Evolutionary conservation across 2,888 invertebrate genomes (phyloP).

Genomic region (Melinopterus prodromus): DNA sequence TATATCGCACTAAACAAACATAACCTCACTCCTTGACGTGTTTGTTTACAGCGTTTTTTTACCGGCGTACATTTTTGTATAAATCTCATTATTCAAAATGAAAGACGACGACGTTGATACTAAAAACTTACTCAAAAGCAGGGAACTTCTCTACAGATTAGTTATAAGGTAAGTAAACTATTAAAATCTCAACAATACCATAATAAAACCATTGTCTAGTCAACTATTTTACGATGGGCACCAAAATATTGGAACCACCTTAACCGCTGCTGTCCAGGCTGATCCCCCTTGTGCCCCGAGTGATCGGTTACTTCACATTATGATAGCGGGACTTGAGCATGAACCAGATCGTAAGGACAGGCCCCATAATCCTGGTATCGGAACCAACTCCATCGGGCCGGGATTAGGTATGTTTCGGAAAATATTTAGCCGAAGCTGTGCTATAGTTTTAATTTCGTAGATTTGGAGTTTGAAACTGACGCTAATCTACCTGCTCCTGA

Average conservation of each 20-base stretch:
- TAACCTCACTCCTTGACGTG: conserved; percentile 5
- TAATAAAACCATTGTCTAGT: conserved; percentile 64
- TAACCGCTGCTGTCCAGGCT: conserved; percentile 86
- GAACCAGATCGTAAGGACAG: conserved; percentile 79
- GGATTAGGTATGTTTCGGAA: conserved; percentile 64
- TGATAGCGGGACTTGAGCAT: conserved; percentile 84
- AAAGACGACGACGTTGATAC: conserved; percentile 68
- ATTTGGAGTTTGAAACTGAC: conserved; percentile 97
- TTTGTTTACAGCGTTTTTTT: conserved; percentile 10
- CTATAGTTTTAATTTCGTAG: conserved; percentile 58
- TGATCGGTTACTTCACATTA: conserved; percentile 87
- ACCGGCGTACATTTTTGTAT: neutral
- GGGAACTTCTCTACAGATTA: conserved; percentile 88
- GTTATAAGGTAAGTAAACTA: conserved; percentile 80
- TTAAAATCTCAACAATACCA: neutral
- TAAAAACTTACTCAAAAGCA: conserved; percentile 84
- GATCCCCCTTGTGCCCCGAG: conserved; percentile 97
- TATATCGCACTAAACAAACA: neutral
- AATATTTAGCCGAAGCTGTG: neutral
- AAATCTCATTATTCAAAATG: conserved; percentile 24
- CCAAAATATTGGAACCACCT: conserved; percentile 86
- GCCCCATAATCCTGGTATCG: conserved; percentile 67
- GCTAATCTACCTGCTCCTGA: conserved; percentile 93
- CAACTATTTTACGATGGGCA: conserved; percentile 98
- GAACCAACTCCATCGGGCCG: conserved; percentile 70